phyloP scores from a whole-genome alignment of 2,113 vertebrate species.

The Pao palembangensis region DNA sequence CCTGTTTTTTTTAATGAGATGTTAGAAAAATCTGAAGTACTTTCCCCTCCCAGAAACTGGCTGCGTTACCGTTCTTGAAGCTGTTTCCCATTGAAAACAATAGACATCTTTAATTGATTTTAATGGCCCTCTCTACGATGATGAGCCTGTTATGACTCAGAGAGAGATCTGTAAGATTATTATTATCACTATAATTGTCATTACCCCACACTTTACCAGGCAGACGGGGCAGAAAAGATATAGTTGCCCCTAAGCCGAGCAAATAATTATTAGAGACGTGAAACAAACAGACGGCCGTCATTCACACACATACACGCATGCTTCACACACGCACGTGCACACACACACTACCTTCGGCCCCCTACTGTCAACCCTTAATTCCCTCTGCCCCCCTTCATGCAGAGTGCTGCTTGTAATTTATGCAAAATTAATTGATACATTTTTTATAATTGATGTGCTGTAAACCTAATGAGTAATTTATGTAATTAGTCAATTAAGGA shows the following conservation, averaged over 20 bases:
- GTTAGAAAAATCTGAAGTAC: conserved; percentile 90
- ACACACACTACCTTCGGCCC: conserved; percentile 74
- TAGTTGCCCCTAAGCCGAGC: conserved; percentile 97
- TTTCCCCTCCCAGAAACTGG: conserved; percentile 82
- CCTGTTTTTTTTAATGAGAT: conserved; percentile 74
- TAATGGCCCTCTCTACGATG: conserved; percentile 97
- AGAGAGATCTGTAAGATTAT: conserved; percentile 99
- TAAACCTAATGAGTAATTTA: conserved; percentile 99
- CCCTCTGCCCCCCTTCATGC: conserved; percentile 80
- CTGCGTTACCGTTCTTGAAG: conserved; percentile 79
- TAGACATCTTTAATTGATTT: conserved; percentile 99
- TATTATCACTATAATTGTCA: conserved; percentile 99
- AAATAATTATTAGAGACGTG: conserved; percentile 99
- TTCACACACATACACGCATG: conserved; percentile 27
- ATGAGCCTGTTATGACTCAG: conserved; percentile 94
- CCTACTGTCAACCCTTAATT: conserved; percentile 84
- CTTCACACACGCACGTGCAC: conserved; percentile 29
- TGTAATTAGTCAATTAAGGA: conserved; percentile 99
- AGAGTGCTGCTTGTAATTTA: conserved; percentile 95
- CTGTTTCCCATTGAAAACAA: conserved; percentile 80
- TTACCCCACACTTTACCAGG: conserved; percentile 78
- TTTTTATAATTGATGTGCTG: conserved; percentile 99
- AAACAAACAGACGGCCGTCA: conserved; percentile 90
- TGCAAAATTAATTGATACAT: conserved; percentile 99
- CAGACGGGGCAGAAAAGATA: conserved; percentile 78